A percentile compares a stretch with the other conserved stretches of the same genome.
Evolutionary conservation across 2,113 vertebrate genomes (phyloP).

Genomic region (Xenopus laevis): DNA sequence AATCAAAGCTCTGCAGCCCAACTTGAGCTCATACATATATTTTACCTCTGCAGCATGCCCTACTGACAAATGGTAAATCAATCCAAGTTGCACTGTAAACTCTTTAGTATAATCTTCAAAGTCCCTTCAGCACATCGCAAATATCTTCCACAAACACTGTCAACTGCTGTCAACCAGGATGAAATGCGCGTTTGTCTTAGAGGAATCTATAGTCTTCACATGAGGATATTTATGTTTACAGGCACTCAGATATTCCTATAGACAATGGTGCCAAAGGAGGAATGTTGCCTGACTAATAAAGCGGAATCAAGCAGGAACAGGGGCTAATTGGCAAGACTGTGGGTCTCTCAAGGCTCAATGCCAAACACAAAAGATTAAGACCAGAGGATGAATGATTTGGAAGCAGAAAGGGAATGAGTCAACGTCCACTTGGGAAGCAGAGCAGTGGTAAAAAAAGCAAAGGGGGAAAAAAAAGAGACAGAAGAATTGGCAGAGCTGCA

Average conservation of each 20-base stretch:
- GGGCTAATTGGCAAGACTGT: conserved; percentile 37
- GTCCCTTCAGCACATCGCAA: no score
- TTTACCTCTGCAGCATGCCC: no score
- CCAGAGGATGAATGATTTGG: conserved; percentile 37
- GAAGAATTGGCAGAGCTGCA: conserved; percentile 21
- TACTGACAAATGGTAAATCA: no score
- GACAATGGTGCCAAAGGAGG: neutral
- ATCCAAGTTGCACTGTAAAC: no score
- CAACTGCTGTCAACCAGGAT: neutral
- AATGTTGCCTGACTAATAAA: neutral
- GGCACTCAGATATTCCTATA: neutral
- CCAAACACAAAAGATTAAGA: conserved; percentile 32
- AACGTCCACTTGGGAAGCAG: conserved; percentile 35
- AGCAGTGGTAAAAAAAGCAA: conserved; percentile 27
- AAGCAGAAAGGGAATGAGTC: conserved; percentile 38
- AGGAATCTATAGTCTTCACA: neutral
- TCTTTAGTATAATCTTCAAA: no score
- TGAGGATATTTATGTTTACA: neutral
- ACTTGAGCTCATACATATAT: no score
- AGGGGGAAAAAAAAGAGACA: conserved; percentile 5
- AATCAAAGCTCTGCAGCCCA: no score
- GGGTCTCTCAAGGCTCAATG: conserved; percentile 30
- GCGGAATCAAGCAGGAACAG: conserved; percentile 18
- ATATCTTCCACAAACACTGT: no score
- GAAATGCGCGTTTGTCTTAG: neutral